A percentile compares a stretch with the other conserved stretches of the same genome.
These are phyloP conservation scores for Petrophora chlorosata DNA, from an alignment of 2,888 invertebrate genomes.

Conservation along the genomic window DNA sequence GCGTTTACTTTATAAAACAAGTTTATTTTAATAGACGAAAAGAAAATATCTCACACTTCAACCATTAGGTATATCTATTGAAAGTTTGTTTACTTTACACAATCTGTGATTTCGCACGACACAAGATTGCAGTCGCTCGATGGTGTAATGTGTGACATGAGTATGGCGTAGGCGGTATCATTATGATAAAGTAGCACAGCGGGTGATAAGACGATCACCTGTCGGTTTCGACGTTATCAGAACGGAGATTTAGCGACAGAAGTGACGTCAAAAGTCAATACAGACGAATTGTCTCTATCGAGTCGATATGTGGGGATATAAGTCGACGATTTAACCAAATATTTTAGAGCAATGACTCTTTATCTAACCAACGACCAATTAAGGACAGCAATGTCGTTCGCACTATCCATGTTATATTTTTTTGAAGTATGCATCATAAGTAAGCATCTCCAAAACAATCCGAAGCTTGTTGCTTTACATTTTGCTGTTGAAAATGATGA, in stretches of 20 bases:
- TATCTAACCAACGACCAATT: neutral
- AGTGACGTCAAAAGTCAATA: slow-evolving; percentile 27
- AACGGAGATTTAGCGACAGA: slow-evolving; percentile 20
- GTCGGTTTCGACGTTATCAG: slow-evolving; percentile 27
- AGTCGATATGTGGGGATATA: neutral
- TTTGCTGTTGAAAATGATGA: too few relatives aligned
- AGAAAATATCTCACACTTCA: neutral
- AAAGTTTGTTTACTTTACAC: slow-evolving; percentile 28
- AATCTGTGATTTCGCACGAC: slow-evolving; percentile 19
- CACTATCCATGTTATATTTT: too few relatives aligned
- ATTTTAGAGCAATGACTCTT: neutral
- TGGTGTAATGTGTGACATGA: slow-evolving; percentile 30
- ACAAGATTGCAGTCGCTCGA: slow-evolving; percentile 22
- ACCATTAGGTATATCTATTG: neutral
- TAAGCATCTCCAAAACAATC: too few relatives aligned
- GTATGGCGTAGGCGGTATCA: slow-evolving; percentile 15
- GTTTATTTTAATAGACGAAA: slow-evolving; percentile 2
- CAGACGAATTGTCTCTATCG: slow-evolving; percentile 14
- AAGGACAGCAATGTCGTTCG: neutral
- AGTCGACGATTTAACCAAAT: neutral
- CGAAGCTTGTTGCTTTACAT: too few relatives aligned
- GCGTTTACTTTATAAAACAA: slow-evolving; percentile 10
- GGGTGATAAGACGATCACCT: slow-evolving; percentile 33
- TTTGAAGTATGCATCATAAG: too few relatives aligned
- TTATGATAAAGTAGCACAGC: slow-evolving; percentile 27